These are phyloP conservation scores for Taxidea taxus DNA, from an alignment of 2,113 vertebrate species.

Conservation along the genomic window DNA sequence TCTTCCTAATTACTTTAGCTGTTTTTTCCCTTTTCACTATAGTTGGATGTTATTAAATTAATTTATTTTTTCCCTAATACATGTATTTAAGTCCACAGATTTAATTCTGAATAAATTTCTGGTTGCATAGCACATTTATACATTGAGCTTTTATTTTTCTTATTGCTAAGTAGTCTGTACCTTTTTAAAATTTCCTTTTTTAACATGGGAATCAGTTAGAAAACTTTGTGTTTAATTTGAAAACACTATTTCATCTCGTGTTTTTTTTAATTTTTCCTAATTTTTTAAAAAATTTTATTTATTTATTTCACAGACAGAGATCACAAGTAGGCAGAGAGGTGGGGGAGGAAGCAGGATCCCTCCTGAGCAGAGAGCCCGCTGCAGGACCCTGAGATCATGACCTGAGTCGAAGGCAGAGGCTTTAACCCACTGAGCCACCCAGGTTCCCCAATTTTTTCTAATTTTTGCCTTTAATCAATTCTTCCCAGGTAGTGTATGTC, in stretches of 20 bases:
- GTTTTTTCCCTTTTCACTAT: not conserved
- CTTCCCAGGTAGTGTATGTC: not conserved
- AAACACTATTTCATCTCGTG: not conserved
- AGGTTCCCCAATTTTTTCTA: too few species aligned
- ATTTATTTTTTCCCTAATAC: not conserved
- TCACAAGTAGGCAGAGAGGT: too few species aligned
- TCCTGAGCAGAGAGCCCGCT: too few species aligned
- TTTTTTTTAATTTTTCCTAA: not conserved
- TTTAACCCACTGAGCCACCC: too few species aligned
- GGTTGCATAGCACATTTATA: not conserved
- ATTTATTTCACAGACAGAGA: too few species aligned
- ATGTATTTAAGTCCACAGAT: not conserved
- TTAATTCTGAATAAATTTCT: not conserved
- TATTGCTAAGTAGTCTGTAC: not conserved
- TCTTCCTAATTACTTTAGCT: not conserved
- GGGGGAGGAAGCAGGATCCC: too few species aligned
- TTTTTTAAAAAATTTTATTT: too few species aligned
- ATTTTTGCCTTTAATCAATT: not conserved
- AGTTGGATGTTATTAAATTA: not conserved
- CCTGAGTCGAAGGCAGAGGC: too few species aligned
- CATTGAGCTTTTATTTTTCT: not conserved
- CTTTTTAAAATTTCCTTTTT: not conserved
- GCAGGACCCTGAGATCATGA: too few species aligned
- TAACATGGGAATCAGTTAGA: not conserved
- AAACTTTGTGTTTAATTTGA: not conserved